These are phyloP conservation scores for Temnopleurus reevesii DNA, from an alignment of 53 echinoderm and acorn worm genomes.

Conservation along the genomic window DNA sequence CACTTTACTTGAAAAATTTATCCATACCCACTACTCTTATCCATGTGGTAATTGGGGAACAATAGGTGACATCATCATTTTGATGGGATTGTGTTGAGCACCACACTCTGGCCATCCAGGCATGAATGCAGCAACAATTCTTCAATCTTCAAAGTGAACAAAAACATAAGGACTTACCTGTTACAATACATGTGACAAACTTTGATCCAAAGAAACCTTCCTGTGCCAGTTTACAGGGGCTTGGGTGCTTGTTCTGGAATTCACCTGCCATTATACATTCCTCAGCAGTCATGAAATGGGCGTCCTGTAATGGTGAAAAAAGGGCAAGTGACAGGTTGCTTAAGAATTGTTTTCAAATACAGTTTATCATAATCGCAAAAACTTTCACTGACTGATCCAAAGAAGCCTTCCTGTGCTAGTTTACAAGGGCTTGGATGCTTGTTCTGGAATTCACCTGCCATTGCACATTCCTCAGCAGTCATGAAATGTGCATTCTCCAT, in stretches of 20 bases:
- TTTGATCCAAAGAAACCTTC: conserved; percentile 97
- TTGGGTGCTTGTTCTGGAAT: conserved; percentile 84
- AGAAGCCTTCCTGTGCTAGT: conserved; percentile 78
- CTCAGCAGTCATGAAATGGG: conserved; percentile 96
- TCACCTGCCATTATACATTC: conserved; percentile 98
- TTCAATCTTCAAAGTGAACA: no score
- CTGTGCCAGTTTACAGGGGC: conserved; percentile 81
- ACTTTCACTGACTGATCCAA: no score
- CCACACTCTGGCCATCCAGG: no score
- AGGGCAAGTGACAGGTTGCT: no score
- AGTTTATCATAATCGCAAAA: no score
- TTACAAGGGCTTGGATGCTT: conserved; percentile 89
- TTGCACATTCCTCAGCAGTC: conserved; percentile 97
- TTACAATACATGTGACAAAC: conserved; percentile 97
- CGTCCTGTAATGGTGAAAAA: conserved; percentile 89
- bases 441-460: conserved; percentile 91
- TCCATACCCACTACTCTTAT: no score
- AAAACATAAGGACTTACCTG: conserved; percentile 86
- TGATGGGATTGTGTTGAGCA: no score
- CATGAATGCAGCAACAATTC: no score
- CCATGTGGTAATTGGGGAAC: no score
- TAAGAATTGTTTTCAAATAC: no score
- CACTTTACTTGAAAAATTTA: no score
- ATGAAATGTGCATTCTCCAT: conserved; percentile 93
- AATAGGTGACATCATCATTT: no score